Percentiles rank a stretch among this genome's conserved stretches.
phyloP scores from a whole-genome alignment of 2,888 invertebrate species.

The Hirtodrosophila histrioides region DNA sequence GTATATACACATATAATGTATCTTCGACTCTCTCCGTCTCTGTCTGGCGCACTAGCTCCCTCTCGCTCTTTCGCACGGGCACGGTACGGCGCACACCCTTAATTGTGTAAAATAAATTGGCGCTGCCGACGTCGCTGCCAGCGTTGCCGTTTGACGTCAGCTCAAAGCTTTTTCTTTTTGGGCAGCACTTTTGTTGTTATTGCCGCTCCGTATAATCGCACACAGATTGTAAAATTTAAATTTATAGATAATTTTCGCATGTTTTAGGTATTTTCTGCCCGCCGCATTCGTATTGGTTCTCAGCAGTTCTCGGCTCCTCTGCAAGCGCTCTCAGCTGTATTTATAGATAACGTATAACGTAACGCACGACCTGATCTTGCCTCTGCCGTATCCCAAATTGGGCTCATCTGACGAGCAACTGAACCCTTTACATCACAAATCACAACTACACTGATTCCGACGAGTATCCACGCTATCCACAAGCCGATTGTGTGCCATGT shows the following conservation, averaged over 20 bases:
- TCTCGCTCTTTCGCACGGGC: constrained; percentile 27
- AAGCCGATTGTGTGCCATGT: too few relatives aligned
- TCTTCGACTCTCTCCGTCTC: constrained; percentile 21
- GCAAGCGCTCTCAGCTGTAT: not conserved
- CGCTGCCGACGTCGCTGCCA: constrained; percentile 55
- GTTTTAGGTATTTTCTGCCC: constrained; percentile 58
- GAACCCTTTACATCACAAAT: too few relatives aligned
- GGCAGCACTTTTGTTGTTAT: constrained; percentile 58
- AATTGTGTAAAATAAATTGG: constrained; percentile 81
- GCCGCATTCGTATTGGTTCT: constrained; percentile 13
- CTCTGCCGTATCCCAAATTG: too few relatives aligned
- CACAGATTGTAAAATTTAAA: constrained; percentile 80
- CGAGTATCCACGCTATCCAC: too few relatives aligned
- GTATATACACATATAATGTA: constrained; percentile 27
- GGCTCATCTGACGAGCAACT: too few relatives aligned
- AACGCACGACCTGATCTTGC: too few relatives aligned
- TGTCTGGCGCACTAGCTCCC: not conserved
- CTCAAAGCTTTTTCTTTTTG: constrained; percentile 76
- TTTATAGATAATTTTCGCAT: constrained; percentile 81
- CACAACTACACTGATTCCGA: too few relatives aligned
- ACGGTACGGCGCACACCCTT: constrained; percentile 71
- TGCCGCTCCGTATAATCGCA: constrained; percentile 67
- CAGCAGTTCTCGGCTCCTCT: not conserved
- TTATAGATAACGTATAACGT: constrained; percentile 38
- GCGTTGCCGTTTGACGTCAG: constrained; percentile 71